Percentiles rank a stretch among this genome's conserved stretches.
Conservation (phyloP, 2,888 invertebrate genomes). For the Xestia c-nigrum region DNA sequence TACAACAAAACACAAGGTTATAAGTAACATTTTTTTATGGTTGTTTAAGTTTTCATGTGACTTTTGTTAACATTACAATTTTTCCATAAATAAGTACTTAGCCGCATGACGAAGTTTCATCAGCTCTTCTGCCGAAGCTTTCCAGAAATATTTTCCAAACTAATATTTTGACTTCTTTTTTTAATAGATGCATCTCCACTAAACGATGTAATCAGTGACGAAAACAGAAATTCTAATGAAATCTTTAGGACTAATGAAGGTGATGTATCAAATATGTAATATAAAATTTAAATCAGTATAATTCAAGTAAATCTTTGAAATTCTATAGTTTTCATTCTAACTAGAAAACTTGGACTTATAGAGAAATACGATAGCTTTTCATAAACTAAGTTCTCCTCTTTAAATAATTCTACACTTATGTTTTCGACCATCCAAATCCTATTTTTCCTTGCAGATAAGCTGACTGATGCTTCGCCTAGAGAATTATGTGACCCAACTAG, state of each 20-base stretch:
- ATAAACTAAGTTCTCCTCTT: not conserved
- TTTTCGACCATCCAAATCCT: not conserved
- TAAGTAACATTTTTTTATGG: too few relatives aligned
- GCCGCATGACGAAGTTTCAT: too few relatives aligned
- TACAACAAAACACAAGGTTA: not conserved
- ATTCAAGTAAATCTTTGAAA: not conserved
- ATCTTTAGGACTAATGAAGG: not conserved
- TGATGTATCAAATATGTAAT: not conserved
- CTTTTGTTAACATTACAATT: too few relatives aligned
- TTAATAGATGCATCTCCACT: not conserved
- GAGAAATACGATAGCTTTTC: not conserved
- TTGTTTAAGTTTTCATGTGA: too few relatives aligned
- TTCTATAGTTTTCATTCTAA: not conserved
- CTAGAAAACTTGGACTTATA: not conserved
- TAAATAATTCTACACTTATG: not conserved
- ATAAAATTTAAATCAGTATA: not conserved
- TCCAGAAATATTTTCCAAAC: not conserved
- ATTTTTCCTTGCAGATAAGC: constrained; percentile 15
- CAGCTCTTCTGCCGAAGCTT: too few relatives aligned
- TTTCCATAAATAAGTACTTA: too few relatives aligned
- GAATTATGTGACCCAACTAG: not conserved
- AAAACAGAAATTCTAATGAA: constrained; percentile 7
- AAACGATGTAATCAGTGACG: not conserved
- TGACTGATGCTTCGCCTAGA: not conserved
- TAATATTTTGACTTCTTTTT: not conserved